These are phyloP conservation scores for Drepana arcuata DNA, from an alignment of 1,140 invertebrate genomes.

Conservation along the genomic window DNA sequence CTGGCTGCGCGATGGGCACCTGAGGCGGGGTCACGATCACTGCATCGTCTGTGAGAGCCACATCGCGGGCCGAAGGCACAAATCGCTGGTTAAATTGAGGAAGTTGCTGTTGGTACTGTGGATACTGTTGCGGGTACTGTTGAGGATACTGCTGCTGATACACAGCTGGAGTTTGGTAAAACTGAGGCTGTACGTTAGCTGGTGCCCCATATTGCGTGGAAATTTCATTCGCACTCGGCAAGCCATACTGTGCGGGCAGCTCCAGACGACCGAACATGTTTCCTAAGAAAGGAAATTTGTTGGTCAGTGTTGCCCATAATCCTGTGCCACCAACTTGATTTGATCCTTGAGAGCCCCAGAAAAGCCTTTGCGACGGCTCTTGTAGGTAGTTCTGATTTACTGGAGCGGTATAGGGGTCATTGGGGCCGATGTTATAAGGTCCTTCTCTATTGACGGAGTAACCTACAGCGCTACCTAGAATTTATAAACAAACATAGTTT, in stretches of 20 bases:
- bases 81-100: slow-evolving; percentile 11
- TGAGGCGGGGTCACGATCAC: slow-evolving; percentile 55
- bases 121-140: slow-evolving; percentile 8
- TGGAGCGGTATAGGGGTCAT: slow-evolving; percentile 34
- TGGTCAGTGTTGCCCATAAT: slow-evolving; percentile 47
- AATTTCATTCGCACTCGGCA: slow-evolving; percentile 20
- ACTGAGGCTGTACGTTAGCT: slow-evolving; percentile 21
- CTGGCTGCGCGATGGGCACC: slow-evolving; percentile 28
- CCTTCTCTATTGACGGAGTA: slow-evolving; percentile 44
- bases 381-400: slow-evolving; percentile 26
- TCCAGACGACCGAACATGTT: slow-evolving; percentile 58
- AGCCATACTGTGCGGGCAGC: slow-evolving; percentile 34
- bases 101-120: slow-evolving; percentile 2
- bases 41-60: slow-evolving; percentile 54
- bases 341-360: slow-evolving; percentile 48
- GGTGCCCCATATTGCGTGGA: slow-evolving; percentile 22
- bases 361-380: slow-evolving; percentile 47
- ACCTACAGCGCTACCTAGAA: slow-evolving; percentile 34
- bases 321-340: slow-evolving; percentile 60
- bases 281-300: slow-evolving; percentile 54
- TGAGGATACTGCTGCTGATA: slow-evolving; percentile 14
- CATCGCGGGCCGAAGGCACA: slow-evolving; percentile 36
- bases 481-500: slow-evolving; percentile 10
- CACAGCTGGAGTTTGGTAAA: slow-evolving; percentile 13
- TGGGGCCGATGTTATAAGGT: slow-evolving; percentile 38